Base-by-base conservation (phyloP, 2,797 vertebrate genomes). In the Dipus sagitta region DNA sequence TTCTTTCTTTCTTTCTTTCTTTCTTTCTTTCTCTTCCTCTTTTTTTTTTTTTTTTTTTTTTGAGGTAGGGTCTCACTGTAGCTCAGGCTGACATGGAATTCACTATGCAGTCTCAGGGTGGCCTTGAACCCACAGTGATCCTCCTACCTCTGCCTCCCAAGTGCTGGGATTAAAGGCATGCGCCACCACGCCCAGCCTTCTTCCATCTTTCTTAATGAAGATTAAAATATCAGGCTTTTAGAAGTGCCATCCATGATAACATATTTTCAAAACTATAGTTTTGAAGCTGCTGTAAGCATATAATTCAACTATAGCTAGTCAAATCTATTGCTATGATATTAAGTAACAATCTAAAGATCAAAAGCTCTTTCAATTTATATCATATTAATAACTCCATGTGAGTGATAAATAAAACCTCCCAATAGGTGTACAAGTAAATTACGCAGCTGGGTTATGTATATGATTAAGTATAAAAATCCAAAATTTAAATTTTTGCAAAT, bases 341-440 rank as follows among this genome's bases (percentile, higher is more conserved):
- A 67, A 90, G 26, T 52, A 67, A 58, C 13, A 42, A 91, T 70
- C 86, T 54, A n/a, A 77, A 80, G 72, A 72, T 76, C 62, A 94
- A 67, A 70, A 54, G 52, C 52, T 2, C 52, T 70, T 78, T 64
- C 24, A 64, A 71, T 6, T 65, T 15, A 24, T 10, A 42, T 26
- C 65, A 80, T 14, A 58, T 47, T 26, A 86, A 76, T 28, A 94
- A 34, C 11, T 77, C 80, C 84, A 38, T 38, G 14, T 79, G 4
- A 2, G 70, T 30, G 28, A 10, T 70, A 78, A 11, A 23, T 75
- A 67, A 87, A 87, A 88, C 17, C 11, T 76, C 20, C 54, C 24
- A 15, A 9, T 32, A 80, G 47, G 21, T 80, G 70, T 93, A 58
- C 81, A 68, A 90, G 62, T 62, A 82, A 52, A 60, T 77, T 62